Base-by-base conservation (phyloP, 2,888 invertebrate species). In the Cynaeus angustus region DNA sequence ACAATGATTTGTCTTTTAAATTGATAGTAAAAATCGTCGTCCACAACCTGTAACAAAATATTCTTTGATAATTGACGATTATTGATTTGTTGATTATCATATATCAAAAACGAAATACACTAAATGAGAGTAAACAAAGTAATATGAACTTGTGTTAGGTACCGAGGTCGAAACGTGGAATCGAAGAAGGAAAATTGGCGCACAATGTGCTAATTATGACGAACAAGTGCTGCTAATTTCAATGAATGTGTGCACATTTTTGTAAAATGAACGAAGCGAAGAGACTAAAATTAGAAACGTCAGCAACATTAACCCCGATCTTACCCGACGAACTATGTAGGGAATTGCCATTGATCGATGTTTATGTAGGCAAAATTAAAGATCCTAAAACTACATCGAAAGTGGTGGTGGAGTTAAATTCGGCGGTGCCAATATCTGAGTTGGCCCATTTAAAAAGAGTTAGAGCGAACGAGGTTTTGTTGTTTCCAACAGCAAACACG, bases 391-490 rank as follows among this genome's bases (percentile, higher is more conserved):
- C 88, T 9, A 89, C 90, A 43, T 93, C 93, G 0, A 86, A 84
- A 68, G 86, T 91, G 0, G 89, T 95, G 43, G 75, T 85, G 16
- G 83, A 87, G 41, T 82, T 92, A 9, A 91, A 89, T 74, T 85
- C 88, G 26, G 86, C 86, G 26, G 75, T 90, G 37, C 91, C 92
- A 0, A 78, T 94, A 3, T 87, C 88, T 10, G 86, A 88, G 10
- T 84, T 94, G 7, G 87, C 88, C 48, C 94, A 95, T 84, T 85
- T 95, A 12, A 95, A 95, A 81, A 87, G 95, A 72, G 91, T 93
- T 0, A 87, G 88, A 41, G 88, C 88, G 4, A 87, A 85, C 9
- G 46, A 87, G 16, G 85, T 94, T 0, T 79, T 94, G 8, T 73
- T 93, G 78, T 85, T 88, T 78, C 76, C 86, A 45, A 16, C 78